phyloP scores from a whole-genome alignment of 2,888 invertebrate species.

The Machimus rusticus region DNA sequence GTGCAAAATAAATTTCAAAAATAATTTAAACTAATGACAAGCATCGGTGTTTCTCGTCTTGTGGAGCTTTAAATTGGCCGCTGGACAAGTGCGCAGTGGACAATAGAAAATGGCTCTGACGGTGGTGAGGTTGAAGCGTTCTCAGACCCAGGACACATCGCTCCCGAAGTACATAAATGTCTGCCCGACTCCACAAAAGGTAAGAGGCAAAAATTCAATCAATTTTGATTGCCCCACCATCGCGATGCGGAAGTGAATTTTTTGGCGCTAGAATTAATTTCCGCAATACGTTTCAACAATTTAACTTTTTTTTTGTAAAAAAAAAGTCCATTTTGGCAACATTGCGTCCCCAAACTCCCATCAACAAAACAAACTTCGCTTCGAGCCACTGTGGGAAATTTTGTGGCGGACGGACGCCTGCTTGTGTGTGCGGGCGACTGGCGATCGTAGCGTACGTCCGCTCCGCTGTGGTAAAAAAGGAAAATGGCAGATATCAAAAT shows the following conservation, averaged over 20 bases:
- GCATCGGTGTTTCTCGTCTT: not conserved
- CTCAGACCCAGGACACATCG: slow-evolving; percentile 45
- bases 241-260: not conserved
- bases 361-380: slow-evolving; percentile 25
- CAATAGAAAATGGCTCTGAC: slow-evolving; percentile 48
- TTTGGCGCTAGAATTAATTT: not conserved
- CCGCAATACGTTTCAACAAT: not conserved
- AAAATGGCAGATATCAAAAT: slow-evolving; percentile 38
- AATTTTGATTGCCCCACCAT: not conserved
- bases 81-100: slow-evolving; percentile 42
- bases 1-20: not conserved
- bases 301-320: not conserved
- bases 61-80: not conserved
- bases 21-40: not conserved
- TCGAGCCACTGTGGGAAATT: slow-evolving; percentile 19
- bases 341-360: not conserved
- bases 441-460: not conserved
- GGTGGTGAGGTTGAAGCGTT: slow-evolving; percentile 49
- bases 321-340: not conserved
- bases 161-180: slow-evolving; percentile 20
- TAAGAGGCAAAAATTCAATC: not conserved
- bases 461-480: not conserved
- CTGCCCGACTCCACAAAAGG: not conserved
- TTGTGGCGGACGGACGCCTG: not conserved
- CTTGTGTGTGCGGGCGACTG: not conserved